phyloP scores from a whole-genome alignment of 30 jellyfish, hydroid and myxozoan species.

The Aurelia coerulea region DNA sequence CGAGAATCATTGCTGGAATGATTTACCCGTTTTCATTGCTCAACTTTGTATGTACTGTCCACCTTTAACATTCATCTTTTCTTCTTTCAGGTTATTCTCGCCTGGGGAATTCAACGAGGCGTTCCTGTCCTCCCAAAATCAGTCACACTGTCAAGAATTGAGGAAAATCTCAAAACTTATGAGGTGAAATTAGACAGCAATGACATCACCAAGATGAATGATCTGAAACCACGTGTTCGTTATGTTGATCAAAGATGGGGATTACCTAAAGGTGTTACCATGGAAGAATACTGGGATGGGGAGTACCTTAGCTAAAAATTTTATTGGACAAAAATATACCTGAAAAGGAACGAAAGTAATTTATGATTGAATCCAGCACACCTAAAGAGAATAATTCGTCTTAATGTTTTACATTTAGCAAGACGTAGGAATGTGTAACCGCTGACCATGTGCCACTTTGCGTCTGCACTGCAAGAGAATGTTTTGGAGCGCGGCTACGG shows the following conservation, averaged over 20 bases:
- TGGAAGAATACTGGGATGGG: slow-evolving; percentile 95
- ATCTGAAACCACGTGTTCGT: slow-evolving; percentile 59
- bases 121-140: slow-evolving; percentile 90
- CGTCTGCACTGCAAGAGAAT: no score
- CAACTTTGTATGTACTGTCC: no score
- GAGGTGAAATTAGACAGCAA: slow-evolving; percentile 71
- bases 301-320: slow-evolving; percentile 50
- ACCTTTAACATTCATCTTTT: neutral
- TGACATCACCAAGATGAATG: slow-evolving; percentile 73
- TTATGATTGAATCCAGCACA: no score
- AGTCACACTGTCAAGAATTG: slow-evolving; percentile 76
- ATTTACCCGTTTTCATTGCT: no score
- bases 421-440: no score
- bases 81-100: slow-evolving; percentile 73
- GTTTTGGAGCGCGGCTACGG: no score
- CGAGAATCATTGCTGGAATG: no score
- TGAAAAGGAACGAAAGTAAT: no score
- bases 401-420: no score
- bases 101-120: slow-evolving; percentile 94
- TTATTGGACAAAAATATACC: no score
- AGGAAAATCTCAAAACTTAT: slow-evolving; percentile 65
- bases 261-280: slow-evolving; percentile 26
- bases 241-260: slow-evolving; percentile 85
- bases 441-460: no score
- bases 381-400: no score